Conservation (phyloP, 2,113 vertebrate genomes). For the Podilymbus podiceps region DNA sequence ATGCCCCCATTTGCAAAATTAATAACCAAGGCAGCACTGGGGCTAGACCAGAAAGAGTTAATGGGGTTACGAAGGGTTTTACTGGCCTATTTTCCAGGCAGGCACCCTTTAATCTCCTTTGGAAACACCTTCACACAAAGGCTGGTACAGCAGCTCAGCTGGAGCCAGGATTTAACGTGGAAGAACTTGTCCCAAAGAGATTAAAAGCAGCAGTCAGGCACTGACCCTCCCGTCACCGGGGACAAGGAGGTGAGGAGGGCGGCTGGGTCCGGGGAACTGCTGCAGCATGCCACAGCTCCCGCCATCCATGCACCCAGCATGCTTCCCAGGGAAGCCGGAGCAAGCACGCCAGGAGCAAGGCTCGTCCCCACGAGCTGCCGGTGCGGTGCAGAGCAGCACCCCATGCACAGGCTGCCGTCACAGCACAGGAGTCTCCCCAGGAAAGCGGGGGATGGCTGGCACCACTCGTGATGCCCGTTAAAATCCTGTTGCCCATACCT, state of each 20-base stretch:
- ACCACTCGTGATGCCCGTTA: accelerated
- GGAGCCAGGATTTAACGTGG: constrained; percentile 64
- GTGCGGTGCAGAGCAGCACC: accelerated
- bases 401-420: accelerated
- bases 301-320: accelerated
- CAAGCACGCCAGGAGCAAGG: background rate
- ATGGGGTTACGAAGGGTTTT: constrained; percentile 48
- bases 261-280: background rate
- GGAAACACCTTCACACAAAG: constrained; percentile 64
- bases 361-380: accelerated
- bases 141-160: constrained; percentile 68
- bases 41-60: constrained; percentile 16
- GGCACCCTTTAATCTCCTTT: constrained; percentile 69
- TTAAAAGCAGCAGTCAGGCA: constrained; percentile 28
- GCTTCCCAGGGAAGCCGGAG: background rate
- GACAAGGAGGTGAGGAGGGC: background rate
- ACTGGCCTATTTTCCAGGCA: constrained; percentile 62
- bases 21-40: background rate
- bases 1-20: accelerated
- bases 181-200: constrained; percentile 60
- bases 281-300: background rate
- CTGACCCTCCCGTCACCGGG: background rate
- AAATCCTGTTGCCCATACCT: background rate
- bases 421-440: background rate
- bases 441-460: accelerated